phyloP scores from a whole-genome alignment of 2,888 invertebrate genomes.

The Encarsia formosa region DNA sequence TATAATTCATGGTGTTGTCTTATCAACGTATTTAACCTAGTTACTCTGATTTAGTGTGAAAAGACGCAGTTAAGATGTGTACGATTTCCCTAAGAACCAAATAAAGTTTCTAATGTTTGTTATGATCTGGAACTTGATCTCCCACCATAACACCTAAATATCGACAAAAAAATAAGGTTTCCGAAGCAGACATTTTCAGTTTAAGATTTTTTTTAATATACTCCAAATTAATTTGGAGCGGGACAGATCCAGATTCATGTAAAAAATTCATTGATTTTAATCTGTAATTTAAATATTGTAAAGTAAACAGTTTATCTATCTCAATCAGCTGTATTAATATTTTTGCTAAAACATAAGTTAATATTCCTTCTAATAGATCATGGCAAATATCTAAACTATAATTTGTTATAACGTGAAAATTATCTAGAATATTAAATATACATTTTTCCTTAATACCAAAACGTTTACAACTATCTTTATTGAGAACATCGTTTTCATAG shows the following conservation, averaged over 20 bases:
- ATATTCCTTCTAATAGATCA: slow-evolving; percentile 2
- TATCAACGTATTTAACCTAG: neutral
- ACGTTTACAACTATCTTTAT: neutral
- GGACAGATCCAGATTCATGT: slow-evolving; percentile 1
- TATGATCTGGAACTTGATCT: neutral
- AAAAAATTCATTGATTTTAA: neutral
- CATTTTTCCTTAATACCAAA: neutral
- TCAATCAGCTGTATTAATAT: neutral
- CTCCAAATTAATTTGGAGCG: neutral
- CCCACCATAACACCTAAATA: neutral
- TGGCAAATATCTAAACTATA: neutral
- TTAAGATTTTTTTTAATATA: slow-evolving; percentile 1
- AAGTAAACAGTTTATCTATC: neutral
- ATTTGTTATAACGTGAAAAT: neutral
- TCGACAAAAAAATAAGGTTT: slow-evolving; percentile 3
- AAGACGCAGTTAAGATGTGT: neutral
- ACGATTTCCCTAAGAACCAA: neutral
- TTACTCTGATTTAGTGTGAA: neutral
- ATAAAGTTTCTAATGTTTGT: neutral
- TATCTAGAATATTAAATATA: neutral
- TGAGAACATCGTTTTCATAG: neutral
- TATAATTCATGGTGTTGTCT: neutral
- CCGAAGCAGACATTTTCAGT: slow-evolving; percentile 9
- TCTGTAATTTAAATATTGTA: neutral
- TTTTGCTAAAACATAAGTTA: slow-evolving; percentile 1